A percentile compares a stretch with the other conserved stretches of the same genome.
These are phyloP conservation scores for Parapristionchus giblindavisi DNA, from an alignment of 2,888 invertebrate genomes.

Conservation along the genomic window DNA sequence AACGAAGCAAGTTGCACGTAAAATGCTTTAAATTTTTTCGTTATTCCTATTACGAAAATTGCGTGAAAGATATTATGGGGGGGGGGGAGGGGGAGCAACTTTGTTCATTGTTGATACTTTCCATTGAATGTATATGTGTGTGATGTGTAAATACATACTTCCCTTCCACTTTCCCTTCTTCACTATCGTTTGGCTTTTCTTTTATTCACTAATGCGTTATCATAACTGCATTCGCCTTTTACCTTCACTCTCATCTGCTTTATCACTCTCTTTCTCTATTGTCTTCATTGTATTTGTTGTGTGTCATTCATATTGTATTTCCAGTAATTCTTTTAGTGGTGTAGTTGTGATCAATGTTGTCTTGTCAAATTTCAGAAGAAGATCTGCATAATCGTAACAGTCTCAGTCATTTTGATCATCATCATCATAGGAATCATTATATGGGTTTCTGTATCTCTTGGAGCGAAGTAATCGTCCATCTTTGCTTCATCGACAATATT, in stretches of 20 bases:
- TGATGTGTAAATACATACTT: too few relatives aligned
- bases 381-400: conserved; percentile 60
- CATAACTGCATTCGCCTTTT: neutral
- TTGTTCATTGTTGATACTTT: too few relatives aligned
- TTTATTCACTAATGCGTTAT: neutral
- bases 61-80: too few relatives aligned
- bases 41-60: too few relatives aligned
- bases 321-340: neutral
- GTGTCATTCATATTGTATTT: neutral
- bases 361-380: conserved; percentile 62
- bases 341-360: conserved; percentile 11
- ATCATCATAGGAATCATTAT: conserved; percentile 71
- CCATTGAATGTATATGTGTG: too few relatives aligned
- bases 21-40: too few relatives aligned
- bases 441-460: conserved; percentile 61
- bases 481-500: neutral
- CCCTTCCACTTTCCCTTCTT: neutral
- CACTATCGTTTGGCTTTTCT: neutral
- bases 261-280: neutral
- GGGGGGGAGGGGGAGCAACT: too few relatives aligned
- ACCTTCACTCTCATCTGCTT: neutral
- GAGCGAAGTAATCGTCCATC: neutral
- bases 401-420: conserved; percentile 63
- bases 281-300: neutral
- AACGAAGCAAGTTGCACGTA: too few relatives aligned